These are phyloP conservation scores for Brachylomia viminalis DNA, from an alignment of 2,888 invertebrate species.

Conservation along the genomic window DNA sequence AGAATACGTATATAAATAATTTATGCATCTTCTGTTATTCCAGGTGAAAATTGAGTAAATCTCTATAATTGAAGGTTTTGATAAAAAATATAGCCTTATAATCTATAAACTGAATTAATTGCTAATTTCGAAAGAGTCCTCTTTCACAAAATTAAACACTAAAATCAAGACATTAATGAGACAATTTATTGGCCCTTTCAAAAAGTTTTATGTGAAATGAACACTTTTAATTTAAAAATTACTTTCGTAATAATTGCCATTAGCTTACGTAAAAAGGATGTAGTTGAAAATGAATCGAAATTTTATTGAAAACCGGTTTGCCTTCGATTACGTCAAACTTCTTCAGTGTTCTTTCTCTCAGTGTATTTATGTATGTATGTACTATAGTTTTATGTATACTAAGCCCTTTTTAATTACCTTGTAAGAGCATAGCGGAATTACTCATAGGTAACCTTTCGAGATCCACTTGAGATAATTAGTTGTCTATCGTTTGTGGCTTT, in stretches of 20 bases:
- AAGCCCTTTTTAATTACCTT: neutral
- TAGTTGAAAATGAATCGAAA: neutral
- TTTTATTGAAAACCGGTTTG: slow-evolving; percentile 3
- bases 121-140: slow-evolving; percentile 3
- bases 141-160: neutral
- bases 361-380: slow-evolving; percentile 17
- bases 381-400: neutral
- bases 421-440: neutral
- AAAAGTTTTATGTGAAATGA: slow-evolving; percentile 6
- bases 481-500: neutral
- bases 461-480: neutral
- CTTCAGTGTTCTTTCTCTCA: neutral
- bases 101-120: neutral
- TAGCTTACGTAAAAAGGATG: slow-evolving; percentile 15
- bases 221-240: slow-evolving; percentile 6
- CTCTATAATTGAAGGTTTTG: too few relatives aligned
- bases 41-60: too few relatives aligned
- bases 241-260: neutral
- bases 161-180: neutral
- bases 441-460: neutral
- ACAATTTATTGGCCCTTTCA: slow-evolving; percentile 12
- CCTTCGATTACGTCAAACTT: neutral
- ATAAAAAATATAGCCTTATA: too few relatives aligned
- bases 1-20: too few relatives aligned
- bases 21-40: too few relatives aligned